phyloP scores from a whole-genome alignment of 2,797 vertebrate genomes.

The Oreonectes daqikongensis region DNA sequence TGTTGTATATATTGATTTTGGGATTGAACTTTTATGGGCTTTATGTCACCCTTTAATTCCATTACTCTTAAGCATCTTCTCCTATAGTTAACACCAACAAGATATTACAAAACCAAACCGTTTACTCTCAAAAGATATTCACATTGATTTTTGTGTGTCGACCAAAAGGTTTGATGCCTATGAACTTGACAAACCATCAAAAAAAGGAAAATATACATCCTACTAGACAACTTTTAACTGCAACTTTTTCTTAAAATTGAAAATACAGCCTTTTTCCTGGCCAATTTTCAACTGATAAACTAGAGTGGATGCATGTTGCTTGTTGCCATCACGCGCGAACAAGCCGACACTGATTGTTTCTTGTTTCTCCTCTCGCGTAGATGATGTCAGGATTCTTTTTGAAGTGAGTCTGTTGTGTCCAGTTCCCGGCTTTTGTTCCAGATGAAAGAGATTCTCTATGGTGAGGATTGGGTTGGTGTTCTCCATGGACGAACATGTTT shows the following conservation, averaged over 20 bases:
- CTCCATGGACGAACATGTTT: slow-evolving; percentile 59
- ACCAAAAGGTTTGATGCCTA: no score
- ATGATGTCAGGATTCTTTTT: slow-evolving; percentile 73
- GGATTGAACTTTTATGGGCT: no score
- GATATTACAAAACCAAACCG: neutral
- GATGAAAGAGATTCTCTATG: slow-evolving; percentile 84
- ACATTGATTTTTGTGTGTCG: neutral
- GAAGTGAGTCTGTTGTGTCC: slow-evolving; percentile 78
- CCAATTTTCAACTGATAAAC: slow-evolving; percentile 35
- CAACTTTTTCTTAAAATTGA: neutral
- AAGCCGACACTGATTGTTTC: slow-evolving; percentile 80
- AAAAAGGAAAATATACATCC: no score
- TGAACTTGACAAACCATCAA: no score
- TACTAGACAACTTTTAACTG: neutral
- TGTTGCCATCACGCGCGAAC: slow-evolving; percentile 71
- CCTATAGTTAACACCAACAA: neutral
- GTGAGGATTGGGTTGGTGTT: slow-evolving; percentile 70
- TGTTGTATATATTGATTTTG: no score
- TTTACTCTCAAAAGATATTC: neutral
- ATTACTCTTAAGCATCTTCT: no score
- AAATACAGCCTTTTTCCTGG: slow-evolving; percentile 5
- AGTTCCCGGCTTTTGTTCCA: slow-evolving; percentile 81
- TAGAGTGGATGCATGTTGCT: slow-evolving; percentile 67
- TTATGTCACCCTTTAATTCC: no score
- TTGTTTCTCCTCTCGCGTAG: slow-evolving; percentile 73